Evolutionary conservation across 2,888 invertebrate genomes (phyloP), one percentile per base, ranked within the genome.

Genomic region (Quadroppia sp.): DNA sequence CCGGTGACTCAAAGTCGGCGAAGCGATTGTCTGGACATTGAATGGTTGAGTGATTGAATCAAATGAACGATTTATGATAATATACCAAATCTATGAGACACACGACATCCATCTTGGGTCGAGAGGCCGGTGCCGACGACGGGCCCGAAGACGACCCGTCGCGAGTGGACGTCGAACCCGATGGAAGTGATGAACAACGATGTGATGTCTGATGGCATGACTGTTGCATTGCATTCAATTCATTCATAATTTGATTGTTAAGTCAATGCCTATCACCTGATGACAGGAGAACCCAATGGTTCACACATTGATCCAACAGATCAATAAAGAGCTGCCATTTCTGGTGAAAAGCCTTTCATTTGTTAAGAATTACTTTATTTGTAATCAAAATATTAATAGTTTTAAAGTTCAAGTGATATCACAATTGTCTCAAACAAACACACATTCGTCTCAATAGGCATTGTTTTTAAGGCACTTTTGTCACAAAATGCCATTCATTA

Each of bases 81-180:
- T 90, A 88, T 79, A 87, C 88, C 75, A 90, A 83, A 84, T 94
- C 93, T 79, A 94, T 86, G 77, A 94, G 90, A 84, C 92, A 92
- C 71, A 89, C 93, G 76, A 94, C 90, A 82, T 94, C 92, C 90
- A 93, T 92, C 79, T 87, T 87, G 30, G 89, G 88, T 78, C 72
- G 76, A 9, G 76, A 72, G 17, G 59, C 48, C 6, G 64, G 73
- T 6, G 56, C 61, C 11, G 73, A 53, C 15, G 71, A 59, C 15
- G 53, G 71, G 9, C 71, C 71, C 15, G 40, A 71, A 9, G 50
- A n/a, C 9, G 3, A n/a, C n/a, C n/a, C 11, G 15, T 71, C 69
- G 7, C 69, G 20, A 15, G 25, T 69, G 2, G 69, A 45, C 15
- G 23, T 6, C 9, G 42, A 20, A 1, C 25, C 25, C 2, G 42